A percentile compares a stretch with the other conserved stretches of the same genome.
phyloP scores from a whole-genome alignment of 2,113 vertebrate species.

The Tautogolabrus adspersus region DNA sequence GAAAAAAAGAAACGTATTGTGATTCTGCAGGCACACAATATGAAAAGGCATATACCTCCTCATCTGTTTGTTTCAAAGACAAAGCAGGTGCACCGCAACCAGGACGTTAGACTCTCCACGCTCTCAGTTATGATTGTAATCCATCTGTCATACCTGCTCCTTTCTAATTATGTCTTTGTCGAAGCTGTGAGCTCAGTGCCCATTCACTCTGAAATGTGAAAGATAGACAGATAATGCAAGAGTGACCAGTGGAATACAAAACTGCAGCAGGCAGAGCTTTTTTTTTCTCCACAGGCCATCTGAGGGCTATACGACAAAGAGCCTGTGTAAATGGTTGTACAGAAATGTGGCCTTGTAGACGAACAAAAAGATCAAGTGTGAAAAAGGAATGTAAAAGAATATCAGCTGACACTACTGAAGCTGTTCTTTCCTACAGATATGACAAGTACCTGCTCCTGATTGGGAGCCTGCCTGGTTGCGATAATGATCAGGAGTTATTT shows the following conservation, averaged over 20 bases:
- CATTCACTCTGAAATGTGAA: slow-evolving; percentile 63
- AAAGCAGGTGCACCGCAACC: slow-evolving; percentile 69
- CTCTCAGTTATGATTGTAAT: slow-evolving; percentile 76
- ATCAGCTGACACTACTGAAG: background rate
- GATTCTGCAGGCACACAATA: slow-evolving; percentile 55
- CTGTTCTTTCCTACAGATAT: slow-evolving; percentile 23
- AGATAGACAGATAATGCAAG: slow-evolving; percentile 66
- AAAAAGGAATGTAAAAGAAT: slow-evolving; percentile 16
- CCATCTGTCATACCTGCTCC: slow-evolving; percentile 80
- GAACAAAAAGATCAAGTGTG: background rate
- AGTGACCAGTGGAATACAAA: slow-evolving; percentile 69
- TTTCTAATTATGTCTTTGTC: slow-evolving; percentile 74
- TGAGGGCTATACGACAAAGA: slow-evolving; percentile 8
- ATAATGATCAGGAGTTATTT: slow-evolving; percentile 63
- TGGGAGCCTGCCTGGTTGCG: slow-evolving; percentile 12
- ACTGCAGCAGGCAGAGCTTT: slow-evolving; percentile 9
- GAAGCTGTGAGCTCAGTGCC: slow-evolving; percentile 52
- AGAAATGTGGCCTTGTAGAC: slow-evolving; percentile 12
- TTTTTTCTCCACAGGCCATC: slow-evolving; percentile 27
- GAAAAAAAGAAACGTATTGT: slow-evolving; percentile 9
- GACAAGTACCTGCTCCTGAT: slow-evolving; percentile 35
- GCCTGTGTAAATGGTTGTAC: slow-evolving; percentile 7
- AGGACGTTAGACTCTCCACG: slow-evolving; percentile 62
- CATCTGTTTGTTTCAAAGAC: slow-evolving; percentile 68
- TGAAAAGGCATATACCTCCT: slow-evolving; percentile 62